Evolutionary conservation across 2,888 invertebrate genomes (phyloP).

Genomic region (Perithous albicinctus): DNA sequence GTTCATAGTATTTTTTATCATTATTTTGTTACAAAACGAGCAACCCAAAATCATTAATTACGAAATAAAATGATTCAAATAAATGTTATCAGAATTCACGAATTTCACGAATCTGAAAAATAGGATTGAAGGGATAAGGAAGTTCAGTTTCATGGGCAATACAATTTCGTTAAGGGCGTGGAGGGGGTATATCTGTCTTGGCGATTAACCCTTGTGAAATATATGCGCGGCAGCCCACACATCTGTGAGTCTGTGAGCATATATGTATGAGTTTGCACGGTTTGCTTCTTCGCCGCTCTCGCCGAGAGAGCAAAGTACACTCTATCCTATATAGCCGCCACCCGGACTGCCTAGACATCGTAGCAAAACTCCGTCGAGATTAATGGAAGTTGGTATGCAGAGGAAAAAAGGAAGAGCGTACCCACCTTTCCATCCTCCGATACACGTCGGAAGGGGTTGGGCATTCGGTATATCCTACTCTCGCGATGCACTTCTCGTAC

Average conservation of each 20-base stretch:
- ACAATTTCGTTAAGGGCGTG: background rate
- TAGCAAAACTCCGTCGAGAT: conserved; percentile 57
- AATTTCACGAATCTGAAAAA: background rate
- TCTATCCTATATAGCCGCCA: conserved; percentile 2
- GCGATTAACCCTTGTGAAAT: conserved; percentile 11
- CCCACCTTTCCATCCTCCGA: conserved; percentile 60
- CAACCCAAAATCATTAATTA: no score
- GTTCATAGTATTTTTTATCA: no score
- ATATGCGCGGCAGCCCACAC: conserved; percentile 8
- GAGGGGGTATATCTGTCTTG: background rate
- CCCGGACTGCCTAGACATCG: conserved; percentile 28
- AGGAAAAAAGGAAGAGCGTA: conserved; percentile 34
- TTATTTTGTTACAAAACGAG: no score
- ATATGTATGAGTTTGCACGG: background rate
- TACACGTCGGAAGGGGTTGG: conserved; percentile 56
- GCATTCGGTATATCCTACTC: conserved; percentile 39
- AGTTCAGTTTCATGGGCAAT: background rate
- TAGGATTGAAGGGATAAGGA: background rate
- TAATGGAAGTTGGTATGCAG: conserved; percentile 68
- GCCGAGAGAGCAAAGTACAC: background rate
- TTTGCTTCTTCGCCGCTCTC: background rate
- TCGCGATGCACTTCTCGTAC: conserved; percentile 36
- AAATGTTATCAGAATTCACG: background rate
- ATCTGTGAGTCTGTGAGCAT: background rate
- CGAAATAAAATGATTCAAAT: no score